Conservation (phyloP, 2,888 invertebrate genomes). For the Ichneumoninae sp. region DNA sequence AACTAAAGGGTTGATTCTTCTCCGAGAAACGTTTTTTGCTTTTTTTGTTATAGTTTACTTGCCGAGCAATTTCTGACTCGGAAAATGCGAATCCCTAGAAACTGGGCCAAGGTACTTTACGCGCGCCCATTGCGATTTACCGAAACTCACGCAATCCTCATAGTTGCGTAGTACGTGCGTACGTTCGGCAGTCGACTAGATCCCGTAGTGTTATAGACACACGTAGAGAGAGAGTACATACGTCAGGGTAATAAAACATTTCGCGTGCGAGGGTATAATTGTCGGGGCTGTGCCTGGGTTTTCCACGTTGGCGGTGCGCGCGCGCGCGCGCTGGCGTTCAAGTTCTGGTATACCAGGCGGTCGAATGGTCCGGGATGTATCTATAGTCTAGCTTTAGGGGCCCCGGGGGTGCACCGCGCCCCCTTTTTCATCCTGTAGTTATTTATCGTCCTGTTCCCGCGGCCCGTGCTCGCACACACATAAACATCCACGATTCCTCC, state of each 20-base stretch:
- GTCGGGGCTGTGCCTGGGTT: constrained; percentile 80
- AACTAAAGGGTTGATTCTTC: background rate
- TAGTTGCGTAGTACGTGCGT: constrained; percentile 52
- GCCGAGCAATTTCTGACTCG: background rate
- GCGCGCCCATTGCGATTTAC: constrained; percentile 22
- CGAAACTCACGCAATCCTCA: constrained; percentile 34
- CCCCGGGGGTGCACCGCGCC: constrained; percentile 82
- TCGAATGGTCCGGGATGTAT: constrained; percentile 71
- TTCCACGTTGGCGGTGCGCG: constrained; percentile 57
- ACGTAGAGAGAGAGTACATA: constrained; percentile 56
- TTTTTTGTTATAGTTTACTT: background rate
- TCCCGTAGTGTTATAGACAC: constrained; percentile 24
- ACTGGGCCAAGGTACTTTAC: constrained; percentile 53
- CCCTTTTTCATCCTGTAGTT: constrained; percentile 83
- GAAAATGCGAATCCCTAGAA: constrained; percentile 18
- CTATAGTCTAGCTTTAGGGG: constrained; percentile 82
- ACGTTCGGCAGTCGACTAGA: constrained; percentile 32
- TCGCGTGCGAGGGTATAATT: constrained; percentile 83
- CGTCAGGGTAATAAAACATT: constrained; percentile 82
- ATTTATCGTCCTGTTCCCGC: constrained; percentile 80
- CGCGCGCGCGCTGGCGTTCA: constrained; percentile 45
- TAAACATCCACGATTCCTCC: constrained; percentile 26
- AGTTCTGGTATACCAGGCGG: constrained; percentile 65
- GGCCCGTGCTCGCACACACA: constrained; percentile 24
- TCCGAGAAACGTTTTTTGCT: background rate